Evolutionary conservation across 1,140 invertebrate species (phyloP).

Genomic region (Ooceraea biroi): DNA sequence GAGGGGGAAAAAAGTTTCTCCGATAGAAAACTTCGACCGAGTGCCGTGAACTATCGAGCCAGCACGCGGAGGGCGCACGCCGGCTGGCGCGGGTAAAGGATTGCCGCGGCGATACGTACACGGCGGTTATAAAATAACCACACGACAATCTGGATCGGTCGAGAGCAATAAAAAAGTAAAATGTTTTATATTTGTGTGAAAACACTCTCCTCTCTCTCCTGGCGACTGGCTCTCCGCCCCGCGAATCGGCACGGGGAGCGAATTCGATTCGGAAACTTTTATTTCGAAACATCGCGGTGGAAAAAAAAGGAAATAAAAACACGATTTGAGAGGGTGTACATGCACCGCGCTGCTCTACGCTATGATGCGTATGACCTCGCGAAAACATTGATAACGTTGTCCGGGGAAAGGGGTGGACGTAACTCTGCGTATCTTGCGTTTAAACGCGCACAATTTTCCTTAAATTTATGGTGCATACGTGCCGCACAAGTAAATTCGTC

Average conservation of each 20-base stretch:
- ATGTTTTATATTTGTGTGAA: conserved; percentile 59
- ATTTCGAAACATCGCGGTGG: conserved; percentile 46
- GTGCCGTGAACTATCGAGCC: conserved; percentile 48
- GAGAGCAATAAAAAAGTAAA: conserved; percentile 60
- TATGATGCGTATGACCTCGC: conserved; percentile 22
- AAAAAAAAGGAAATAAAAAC: conserved; percentile 50
- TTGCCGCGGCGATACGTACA: conserved; percentile 41
- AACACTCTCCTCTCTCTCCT: conserved; percentile 9
- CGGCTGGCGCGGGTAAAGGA: conserved; percentile 39
- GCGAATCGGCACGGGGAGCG: conserved; percentile 41
- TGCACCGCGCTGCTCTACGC: conserved; percentile 12
- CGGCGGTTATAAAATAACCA: conserved; percentile 61
- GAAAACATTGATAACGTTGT: conserved; percentile 54
- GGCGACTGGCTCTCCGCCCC: too few relatives aligned
- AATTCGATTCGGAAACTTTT: conserved; percentile 47
- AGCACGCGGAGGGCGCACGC: not conserved
- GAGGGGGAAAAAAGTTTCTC: conserved; percentile 59
- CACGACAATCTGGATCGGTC: conserved; percentile 53
- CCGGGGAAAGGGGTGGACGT: not conserved
- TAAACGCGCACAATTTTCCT: conserved; percentile 46
- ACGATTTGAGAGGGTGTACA: conserved; percentile 22
- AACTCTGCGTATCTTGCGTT: conserved; percentile 42
- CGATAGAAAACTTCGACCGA: conserved; percentile 66
- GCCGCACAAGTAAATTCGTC: conserved; percentile 25
- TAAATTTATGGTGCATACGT: conserved; percentile 39